Conservation (phyloP, 2,797 vertebrate species). For the Buphagus erythrorhynchus region DNA sequence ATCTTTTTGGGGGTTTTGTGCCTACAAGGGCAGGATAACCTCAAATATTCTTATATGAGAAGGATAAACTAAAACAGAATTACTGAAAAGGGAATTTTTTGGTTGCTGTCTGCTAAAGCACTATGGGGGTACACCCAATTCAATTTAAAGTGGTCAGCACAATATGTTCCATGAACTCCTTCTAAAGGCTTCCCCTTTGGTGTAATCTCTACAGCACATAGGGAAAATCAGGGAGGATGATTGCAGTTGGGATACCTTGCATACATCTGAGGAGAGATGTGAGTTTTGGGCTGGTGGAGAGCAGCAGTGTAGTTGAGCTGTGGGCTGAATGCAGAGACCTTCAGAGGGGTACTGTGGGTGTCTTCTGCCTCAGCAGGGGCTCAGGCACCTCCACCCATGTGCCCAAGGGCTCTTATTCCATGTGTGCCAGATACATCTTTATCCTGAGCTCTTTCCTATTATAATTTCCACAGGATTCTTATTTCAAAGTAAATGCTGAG, state of each 20-base stretch:
- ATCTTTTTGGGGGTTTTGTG: not conserved
- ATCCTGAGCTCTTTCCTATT: not conserved
- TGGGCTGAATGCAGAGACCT: not conserved
- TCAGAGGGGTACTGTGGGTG: not conserved
- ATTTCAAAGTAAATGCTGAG: not conserved
- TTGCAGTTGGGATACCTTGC: not conserved
- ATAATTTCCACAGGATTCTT: not conserved
- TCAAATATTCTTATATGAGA: not conserved
- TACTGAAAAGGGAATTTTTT: not conserved
- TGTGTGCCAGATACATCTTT: not conserved
- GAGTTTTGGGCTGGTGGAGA: not conserved
- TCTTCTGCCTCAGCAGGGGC: not conserved
- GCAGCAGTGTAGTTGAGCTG: accelerated
- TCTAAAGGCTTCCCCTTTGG: not conserved
- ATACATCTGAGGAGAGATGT: not conserved
- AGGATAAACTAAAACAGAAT: not conserved
- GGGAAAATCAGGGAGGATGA: not conserved
- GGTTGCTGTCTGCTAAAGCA: not conserved
- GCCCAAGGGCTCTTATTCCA: not conserved
- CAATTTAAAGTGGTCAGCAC: not conserved
- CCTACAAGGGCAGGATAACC: not conserved
- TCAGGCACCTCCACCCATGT: not conserved
- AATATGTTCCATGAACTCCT: not conserved
- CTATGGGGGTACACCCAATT: not conserved
- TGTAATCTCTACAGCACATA: not conserved